Evolutionary conservation across 2,113 vertebrate genomes (phyloP).

Genomic region (Anolis carolinensis): DNA sequence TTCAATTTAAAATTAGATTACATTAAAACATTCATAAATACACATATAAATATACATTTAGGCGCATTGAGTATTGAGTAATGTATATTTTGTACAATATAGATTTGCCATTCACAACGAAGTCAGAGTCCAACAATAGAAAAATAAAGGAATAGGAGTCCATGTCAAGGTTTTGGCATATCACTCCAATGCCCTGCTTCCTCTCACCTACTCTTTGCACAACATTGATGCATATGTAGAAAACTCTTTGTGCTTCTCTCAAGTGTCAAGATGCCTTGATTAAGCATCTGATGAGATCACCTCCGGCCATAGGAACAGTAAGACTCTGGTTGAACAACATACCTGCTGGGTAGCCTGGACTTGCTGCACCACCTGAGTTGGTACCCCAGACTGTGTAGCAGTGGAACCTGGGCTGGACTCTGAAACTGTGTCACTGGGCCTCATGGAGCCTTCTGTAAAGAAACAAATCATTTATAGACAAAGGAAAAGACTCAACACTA

Average conservation of each 20-base stretch:
- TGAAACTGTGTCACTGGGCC: slow-evolving; percentile 86
- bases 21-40: too few relatives aligned
- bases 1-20: too few relatives aligned
- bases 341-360: slow-evolving; percentile 87
- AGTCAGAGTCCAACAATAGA: too few relatives aligned
- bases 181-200: too few relatives aligned
- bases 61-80: too few relatives aligned
- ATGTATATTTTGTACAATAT: too few relatives aligned
- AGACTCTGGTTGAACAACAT: slow-evolving; percentile 20
- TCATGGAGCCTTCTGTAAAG: slow-evolving; percentile 83
- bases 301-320: not conserved
- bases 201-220: not conserved
- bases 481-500: not conserved
- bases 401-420: slow-evolving; percentile 85
- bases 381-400: slow-evolving; percentile 83
- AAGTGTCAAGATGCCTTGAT: not conserved
- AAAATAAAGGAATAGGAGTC: too few relatives aligned
- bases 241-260: not conserved
- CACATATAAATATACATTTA: too few relatives aligned
- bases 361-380: slow-evolving; percentile 88
- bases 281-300: not conserved
- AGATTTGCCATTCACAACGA: too few relatives aligned
- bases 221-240: not conserved
- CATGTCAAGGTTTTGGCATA: too few relatives aligned
- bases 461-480: slow-evolving; percentile 18